Conservation (phyloP, 2,888 invertebrate genomes). For the Notodonta ziczac region DNA sequence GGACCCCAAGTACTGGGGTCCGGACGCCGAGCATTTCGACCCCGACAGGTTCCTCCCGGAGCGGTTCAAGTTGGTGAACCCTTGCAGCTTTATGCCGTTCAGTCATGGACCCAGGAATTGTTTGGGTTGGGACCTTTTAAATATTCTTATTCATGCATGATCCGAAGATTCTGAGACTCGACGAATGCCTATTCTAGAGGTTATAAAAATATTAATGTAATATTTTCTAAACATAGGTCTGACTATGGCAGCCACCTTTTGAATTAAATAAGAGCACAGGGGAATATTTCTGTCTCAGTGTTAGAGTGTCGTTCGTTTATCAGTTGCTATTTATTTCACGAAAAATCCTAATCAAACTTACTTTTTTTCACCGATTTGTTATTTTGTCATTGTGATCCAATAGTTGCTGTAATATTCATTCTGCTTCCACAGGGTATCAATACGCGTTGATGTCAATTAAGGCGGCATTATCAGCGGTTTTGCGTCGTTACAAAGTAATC, state of each 20-base stretch:
- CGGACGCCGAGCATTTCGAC: slow-evolving; percentile 84
- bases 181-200: slow-evolving; percentile 21
- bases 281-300: no score
- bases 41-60: slow-evolving; percentile 86
- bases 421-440: slow-evolving; percentile 55
- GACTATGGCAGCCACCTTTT: no score
- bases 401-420: no score
- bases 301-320: no score
- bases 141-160: no score
- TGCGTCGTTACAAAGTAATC: slow-evolving; percentile 53
- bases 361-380: no score
- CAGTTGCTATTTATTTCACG: no score
- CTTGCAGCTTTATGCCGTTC: slow-evolving; percentile 76
- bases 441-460: slow-evolving; percentile 70
- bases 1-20: slow-evolving; percentile 83
- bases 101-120: slow-evolving; percentile 79
- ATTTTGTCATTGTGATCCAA: no score
- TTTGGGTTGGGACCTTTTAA: slow-evolving; percentile 59
- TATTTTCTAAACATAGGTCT: no score
- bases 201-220: slow-evolving; percentile 53
- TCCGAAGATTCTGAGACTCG: no score
- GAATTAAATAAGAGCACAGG: no score
- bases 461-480: slow-evolving; percentile 50
- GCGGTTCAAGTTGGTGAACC: slow-evolving; percentile 57
- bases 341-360: no score